Conservation (phyloP, 1,140 invertebrate genomes). For the Orchestia grillus region DNA sequence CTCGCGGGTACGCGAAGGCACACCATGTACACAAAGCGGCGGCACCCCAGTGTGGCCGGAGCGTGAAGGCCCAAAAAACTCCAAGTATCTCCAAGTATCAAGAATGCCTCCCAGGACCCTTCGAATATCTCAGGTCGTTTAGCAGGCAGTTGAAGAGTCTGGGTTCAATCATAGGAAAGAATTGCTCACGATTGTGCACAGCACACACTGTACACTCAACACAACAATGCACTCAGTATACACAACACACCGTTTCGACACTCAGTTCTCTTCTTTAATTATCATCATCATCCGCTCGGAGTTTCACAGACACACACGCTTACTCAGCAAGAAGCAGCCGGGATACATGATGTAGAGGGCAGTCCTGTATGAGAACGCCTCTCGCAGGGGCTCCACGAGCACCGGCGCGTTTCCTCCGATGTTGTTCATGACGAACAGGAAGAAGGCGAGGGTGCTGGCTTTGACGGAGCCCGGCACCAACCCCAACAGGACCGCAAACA, state of each 20-base stretch:
- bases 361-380: conserved; percentile 83
- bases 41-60: no score
- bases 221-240: background rate
- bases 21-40: no score
- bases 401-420: conserved; percentile 92
- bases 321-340: conserved; percentile 72
- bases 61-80: no score
- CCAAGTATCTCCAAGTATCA: no score
- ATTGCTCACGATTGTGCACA: background rate
- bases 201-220: background rate
- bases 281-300: background rate
- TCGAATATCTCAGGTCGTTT: background rate
- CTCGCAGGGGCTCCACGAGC: conserved; percentile 85
- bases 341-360: conserved; percentile 89
- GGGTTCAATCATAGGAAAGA: background rate
- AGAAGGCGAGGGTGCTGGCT: conserved; percentile 87
- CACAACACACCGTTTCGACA: background rate
- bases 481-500: conserved; percentile 89
- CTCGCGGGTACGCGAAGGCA: no score
- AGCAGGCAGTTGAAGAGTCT: no score
- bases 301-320: conserved; percentile 16
- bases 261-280: background rate
- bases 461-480: conserved; percentile 84
- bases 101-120: no score
- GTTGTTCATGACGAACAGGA: conserved; percentile 92